Evolutionary conservation across 2,797 vertebrate species (phyloP).

Genomic region (Onychomys leucogaster): DNA sequence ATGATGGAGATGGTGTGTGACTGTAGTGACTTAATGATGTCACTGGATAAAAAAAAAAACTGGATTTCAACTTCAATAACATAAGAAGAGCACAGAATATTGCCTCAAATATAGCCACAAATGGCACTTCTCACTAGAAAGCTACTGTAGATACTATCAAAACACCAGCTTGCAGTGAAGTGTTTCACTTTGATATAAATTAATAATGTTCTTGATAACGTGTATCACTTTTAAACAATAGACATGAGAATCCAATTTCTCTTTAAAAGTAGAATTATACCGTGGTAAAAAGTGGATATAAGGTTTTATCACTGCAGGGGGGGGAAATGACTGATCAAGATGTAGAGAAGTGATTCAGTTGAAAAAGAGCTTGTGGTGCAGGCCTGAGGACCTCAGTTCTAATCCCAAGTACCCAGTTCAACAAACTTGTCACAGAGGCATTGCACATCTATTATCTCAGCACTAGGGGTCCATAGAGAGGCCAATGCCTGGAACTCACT

Average conservation of each 20-base stretch:
- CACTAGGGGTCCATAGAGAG: no score
- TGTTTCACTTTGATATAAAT: background rate
- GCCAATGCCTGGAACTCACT: background rate
- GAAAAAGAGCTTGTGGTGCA: background rate
- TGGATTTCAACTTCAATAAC: background rate
- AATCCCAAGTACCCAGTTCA: background rate
- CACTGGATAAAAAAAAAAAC: background rate
- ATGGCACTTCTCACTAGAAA: background rate
- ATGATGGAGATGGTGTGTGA: background rate
- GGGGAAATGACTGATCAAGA: background rate
- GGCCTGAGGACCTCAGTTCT: background rate
- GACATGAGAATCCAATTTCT: background rate
- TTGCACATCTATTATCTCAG: background rate
- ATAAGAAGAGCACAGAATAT: background rate
- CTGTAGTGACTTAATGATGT: background rate
- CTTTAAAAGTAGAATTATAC: slow-evolving; percentile 27
- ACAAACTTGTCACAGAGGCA: background rate
- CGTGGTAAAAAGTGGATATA: background rate
- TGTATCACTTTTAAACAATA: background rate
- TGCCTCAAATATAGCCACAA: background rate
- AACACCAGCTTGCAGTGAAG: background rate
- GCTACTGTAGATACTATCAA: background rate
- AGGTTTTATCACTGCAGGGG: background rate
- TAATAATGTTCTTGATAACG: background rate
- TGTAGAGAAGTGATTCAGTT: background rate